These are phyloP conservation scores for Streptopelia turtur DNA, from an alignment of 2,797 vertebrate genomes.

Conservation along the genomic window DNA sequence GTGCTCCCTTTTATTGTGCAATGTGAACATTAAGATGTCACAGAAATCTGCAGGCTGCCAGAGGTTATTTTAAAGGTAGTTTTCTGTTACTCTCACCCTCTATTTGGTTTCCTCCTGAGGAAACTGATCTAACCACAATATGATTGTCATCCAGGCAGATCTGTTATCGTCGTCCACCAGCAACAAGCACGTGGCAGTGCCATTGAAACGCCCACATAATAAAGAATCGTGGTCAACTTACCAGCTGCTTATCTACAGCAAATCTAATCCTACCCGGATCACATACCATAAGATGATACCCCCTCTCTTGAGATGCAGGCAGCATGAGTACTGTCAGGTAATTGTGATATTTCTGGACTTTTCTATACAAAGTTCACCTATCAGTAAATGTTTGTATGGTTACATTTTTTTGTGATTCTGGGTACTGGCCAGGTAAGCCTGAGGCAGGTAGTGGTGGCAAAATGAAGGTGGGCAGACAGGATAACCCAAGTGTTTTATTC, in stretches of 20 bases:
- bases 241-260: neutral
- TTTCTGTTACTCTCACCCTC: slow-evolving; percentile 7
- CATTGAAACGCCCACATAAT: neutral
- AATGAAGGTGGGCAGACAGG: neutral
- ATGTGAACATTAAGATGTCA: neutral
- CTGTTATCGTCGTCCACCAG: neutral
- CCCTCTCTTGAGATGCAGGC: neutral
- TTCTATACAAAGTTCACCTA: neutral
- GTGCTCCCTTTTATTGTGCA: neutral
- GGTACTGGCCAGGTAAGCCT: neutral
- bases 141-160: neutral
- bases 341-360: neutral
- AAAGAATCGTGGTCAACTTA: neutral
- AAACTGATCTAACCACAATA: neutral
- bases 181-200: neutral
- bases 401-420: neutral
- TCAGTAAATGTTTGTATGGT: neutral
- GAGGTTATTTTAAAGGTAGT: neutral
- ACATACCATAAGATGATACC: neutral
- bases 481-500: neutral
- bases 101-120: slow-evolving; percentile 27
- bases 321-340: neutral
- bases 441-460: neutral
- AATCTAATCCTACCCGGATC: neutral
- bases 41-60: neutral